These are phyloP conservation scores for Calypte anna DNA, from an alignment of 2,113 vertebrate species.

Conservation along the genomic window DNA sequence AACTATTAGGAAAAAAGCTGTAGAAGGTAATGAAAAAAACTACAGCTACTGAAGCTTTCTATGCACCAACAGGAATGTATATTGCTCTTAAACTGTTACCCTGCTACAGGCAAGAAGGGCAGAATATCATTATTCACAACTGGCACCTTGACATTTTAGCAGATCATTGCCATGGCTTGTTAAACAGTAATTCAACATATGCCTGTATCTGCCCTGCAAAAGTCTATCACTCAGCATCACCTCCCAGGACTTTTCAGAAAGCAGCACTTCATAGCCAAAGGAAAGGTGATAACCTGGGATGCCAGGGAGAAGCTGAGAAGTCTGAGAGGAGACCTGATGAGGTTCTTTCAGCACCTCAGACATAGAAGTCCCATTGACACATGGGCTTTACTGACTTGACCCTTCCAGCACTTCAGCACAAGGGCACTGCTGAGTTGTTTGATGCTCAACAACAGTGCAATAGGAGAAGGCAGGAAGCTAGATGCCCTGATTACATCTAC, in stretches of 20 bases:
- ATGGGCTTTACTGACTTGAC: rapidly evolving
- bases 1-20: not conserved
- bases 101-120: not conserved
- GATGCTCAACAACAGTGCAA: not conserved
- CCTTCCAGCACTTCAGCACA: not conserved
- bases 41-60: not conserved
- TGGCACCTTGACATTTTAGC: not conserved
- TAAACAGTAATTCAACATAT: not conserved
- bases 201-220: not conserved
- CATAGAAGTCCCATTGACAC: rapidly evolving
- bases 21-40: not conserved
- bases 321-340: not conserved
- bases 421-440: not conserved
- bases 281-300: not conserved
- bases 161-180: not conserved
- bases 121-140: not conserved
- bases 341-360: not conserved
- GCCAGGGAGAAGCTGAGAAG: not conserved
- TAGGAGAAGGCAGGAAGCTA: not conserved
- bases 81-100: not conserved
- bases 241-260: not conserved
- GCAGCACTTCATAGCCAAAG: not conserved
- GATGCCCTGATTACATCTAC: rapidly evolving
- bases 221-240: not conserved
- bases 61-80: not conserved